These are phyloP conservation scores for Phaonia tiefii DNA, from an alignment of 2,888 invertebrate species.

Conservation along the genomic window DNA sequence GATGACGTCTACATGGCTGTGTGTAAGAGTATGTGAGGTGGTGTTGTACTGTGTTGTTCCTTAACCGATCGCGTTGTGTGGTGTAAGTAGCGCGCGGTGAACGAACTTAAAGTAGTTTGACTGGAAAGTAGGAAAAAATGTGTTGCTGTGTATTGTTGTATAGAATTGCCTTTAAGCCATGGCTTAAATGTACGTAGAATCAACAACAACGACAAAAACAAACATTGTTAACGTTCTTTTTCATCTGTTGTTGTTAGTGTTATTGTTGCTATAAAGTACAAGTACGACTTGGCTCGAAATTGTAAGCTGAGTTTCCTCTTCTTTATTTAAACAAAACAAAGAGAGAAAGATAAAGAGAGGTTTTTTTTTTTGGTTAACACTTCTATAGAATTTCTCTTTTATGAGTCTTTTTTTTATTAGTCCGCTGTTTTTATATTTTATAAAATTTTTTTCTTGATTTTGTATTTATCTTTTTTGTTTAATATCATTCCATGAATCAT, in stretches of 20 bases:
- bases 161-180: conserved; percentile 35
- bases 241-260: not conserved
- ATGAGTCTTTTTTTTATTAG: conserved; percentile 16
- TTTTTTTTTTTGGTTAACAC: conserved; percentile 4
- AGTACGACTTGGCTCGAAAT: not conserved
- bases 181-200: conserved; percentile 55
- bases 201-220: conserved; percentile 27
- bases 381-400: conserved; percentile 43
- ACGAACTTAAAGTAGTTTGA: conserved; percentile 80
- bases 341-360: conserved; percentile 11
- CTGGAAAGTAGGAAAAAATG: conserved; percentile 73
- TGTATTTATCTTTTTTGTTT: not conserved
- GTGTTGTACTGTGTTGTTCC: too few relatives aligned
- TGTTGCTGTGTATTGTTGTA: conserved; percentile 13
- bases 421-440: too few relatives aligned
- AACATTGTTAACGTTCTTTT: conserved; percentile 34
- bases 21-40: too few relatives aligned
- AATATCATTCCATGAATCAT: not conserved
- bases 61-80: too few relatives aligned
- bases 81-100: conserved; percentile 74
- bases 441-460: too few relatives aligned
- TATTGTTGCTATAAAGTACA: conserved; percentile 10
- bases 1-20: too few relatives aligned
- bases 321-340: too few relatives aligned
- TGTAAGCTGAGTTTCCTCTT: too few relatives aligned